Conservation (phyloP, 2,797 vertebrate genomes). For the Hephaestus fuliginosus region DNA sequence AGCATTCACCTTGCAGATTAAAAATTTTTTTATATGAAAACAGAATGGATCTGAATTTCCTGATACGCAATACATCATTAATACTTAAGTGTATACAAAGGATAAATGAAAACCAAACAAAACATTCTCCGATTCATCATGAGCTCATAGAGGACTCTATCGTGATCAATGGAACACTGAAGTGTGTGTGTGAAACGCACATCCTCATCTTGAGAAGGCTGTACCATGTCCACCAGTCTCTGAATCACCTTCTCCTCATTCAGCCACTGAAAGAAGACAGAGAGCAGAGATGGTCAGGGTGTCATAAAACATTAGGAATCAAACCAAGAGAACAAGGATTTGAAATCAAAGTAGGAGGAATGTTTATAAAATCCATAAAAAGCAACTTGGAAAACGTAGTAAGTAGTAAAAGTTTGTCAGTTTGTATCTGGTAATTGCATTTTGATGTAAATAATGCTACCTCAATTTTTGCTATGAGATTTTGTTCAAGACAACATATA, state of each 20-base stretch:
- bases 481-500: no score
- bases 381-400: no score
- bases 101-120: not conserved
- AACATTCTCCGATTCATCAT: not conserved
- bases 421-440: no score
- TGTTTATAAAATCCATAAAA: no score
- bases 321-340: no score
- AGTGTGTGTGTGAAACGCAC: constrained; percentile 86
- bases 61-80: not conserved
- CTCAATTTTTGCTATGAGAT: not conserved
- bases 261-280: constrained; percentile 89
- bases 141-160: not conserved
- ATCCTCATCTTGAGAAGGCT: constrained; percentile 97
- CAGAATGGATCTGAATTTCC: not conserved
- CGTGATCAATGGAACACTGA: not conserved
- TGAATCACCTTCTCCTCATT: constrained; percentile 98
- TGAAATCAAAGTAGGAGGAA: no score
- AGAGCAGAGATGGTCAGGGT: not conserved
- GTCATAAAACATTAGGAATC: not conserved
- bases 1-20: not conserved
- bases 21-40: not conserved
- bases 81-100: not conserved
- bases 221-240: constrained; percentile 96
- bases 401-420: no score
- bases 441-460: no score